Base-by-base conservation (phyloP, 2,113 vertebrate species). In the Pyrgilauda ruficollis region DNA sequence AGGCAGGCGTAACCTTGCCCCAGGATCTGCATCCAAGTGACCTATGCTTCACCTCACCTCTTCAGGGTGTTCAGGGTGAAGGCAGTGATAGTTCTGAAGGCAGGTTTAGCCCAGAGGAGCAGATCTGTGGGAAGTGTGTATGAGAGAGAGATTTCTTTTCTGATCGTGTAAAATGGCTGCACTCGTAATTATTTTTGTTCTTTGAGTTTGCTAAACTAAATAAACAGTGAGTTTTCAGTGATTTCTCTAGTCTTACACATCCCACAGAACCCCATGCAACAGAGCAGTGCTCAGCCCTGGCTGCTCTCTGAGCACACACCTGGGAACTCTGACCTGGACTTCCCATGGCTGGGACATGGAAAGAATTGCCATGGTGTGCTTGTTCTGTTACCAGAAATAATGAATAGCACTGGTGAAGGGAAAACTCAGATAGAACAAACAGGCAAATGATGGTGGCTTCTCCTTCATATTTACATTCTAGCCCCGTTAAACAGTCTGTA, bases 101-200 rank as follows among this genome's bases (percentile, higher is more conserved):
- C 79, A 96, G 69, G 39, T 91, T 84, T 85, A 96, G 75, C 94
- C 90, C 84, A 83, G 91, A 89, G 92, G 44, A 87, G 56, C 11
- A 6, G 31, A 46, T 50, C 20, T 85, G 46, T 90, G 17, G 14
- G 28, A 86, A 80, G 10, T 6, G 3, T 2, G 0, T 35, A 43
- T 28, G 24, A 70, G 35, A 89, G 6, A 0, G 3, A 33, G 39
- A 68, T 83, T 89, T 66, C 49, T 91, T 82, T 81, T 62, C 44
- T 73, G 23, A 43, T 58, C n/a, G 9, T 4, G 10, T 82, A 55
- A 72, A 90, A 74, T 37, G 27, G 24, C 23, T 73, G 23, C 17
- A 70, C 31, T 80, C 70, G 10, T 4, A 80, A 72, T 43, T 76
- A 44, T 31, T 89, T 81, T 37, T 79, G 13, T 55, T 66, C 15